Percentiles rank a stretch among this genome's conserved stretches.
Evolutionary conservation across 1,140 invertebrate species (phyloP).

Genomic region (Geopemphigus sp.): DNA sequence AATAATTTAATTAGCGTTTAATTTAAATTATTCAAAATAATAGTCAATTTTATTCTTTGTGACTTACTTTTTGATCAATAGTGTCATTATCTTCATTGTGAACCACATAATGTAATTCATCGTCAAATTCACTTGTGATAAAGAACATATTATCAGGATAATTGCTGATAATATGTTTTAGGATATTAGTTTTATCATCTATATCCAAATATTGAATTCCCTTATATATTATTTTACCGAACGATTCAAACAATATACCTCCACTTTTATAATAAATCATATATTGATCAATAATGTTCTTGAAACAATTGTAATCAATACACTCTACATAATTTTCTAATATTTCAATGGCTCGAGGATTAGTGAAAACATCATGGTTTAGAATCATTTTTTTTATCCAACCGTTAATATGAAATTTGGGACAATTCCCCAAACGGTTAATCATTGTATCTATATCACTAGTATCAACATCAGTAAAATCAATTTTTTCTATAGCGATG

Average conservation of each 20-base stretch:
- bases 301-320: slow-evolving; percentile 30
- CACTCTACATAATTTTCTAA: background rate
- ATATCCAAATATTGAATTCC: slow-evolving; percentile 2
- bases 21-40: background rate
- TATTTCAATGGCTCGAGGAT: background rate
- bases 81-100: background rate
- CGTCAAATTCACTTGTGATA: background rate
- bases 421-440: background rate
- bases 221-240: background rate
- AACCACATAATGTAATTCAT: background rate
- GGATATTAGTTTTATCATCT: background rate
- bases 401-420: background rate
- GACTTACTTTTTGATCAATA: slow-evolving; percentile 1
- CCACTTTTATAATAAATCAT: background rate
- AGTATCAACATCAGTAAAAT: background rate
- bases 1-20: background rate
- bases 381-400: slow-evolving; percentile 25
- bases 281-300: background rate
- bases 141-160: background rate
- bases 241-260: background rate
- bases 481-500: slow-evolving; percentile 20
- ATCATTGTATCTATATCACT: background rate
- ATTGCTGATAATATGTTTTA: background rate
- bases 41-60: background rate
- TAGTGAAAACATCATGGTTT: background rate